Percentiles rank a stretch among this genome's conserved stretches.
Conservation (phyloP, 1,140 invertebrate species). For the Aphis gossypii region DNA sequence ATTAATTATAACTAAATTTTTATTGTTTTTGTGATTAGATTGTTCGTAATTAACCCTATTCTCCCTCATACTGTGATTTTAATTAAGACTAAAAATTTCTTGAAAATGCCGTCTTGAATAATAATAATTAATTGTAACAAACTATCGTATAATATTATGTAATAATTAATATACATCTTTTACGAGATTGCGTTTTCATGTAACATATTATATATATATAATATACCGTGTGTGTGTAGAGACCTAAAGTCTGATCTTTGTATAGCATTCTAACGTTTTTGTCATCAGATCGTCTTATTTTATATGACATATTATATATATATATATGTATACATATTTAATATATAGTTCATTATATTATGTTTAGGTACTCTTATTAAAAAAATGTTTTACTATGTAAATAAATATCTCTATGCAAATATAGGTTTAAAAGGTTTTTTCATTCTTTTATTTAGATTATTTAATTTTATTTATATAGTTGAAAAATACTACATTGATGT, state of each 20-base stretch:
- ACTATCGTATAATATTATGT: not conserved
- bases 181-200: not conserved
- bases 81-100: conserved; percentile 31
- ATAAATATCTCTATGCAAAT: conserved; percentile 21
- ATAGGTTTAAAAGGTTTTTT: conserved; percentile 22
- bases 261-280: not conserved
- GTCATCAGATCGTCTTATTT: conserved; percentile 23
- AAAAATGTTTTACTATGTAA: conserved; percentile 8
- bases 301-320: conserved; percentile 36
- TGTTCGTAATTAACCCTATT: conserved; percentile 2
- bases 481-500: conserved; percentile 35
- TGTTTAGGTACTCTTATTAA: conserved; percentile 12
- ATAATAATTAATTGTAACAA: not conserved
- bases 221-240: not conserved
- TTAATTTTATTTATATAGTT: conserved; percentile 29
- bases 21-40: not conserved
- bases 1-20: not conserved
- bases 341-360: not conserved
- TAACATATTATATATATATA: conserved; percentile 7
- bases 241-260: conserved; percentile 40
- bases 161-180: not conserved
- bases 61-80: conserved; percentile 36
- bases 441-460: conserved; percentile 35
- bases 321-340: not conserved
- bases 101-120: not conserved